Percentiles rank a stretch among this genome's conserved stretches.
Conservation (phyloP, 2,113 vertebrate species). For the Leptocoma aspasia region DNA sequence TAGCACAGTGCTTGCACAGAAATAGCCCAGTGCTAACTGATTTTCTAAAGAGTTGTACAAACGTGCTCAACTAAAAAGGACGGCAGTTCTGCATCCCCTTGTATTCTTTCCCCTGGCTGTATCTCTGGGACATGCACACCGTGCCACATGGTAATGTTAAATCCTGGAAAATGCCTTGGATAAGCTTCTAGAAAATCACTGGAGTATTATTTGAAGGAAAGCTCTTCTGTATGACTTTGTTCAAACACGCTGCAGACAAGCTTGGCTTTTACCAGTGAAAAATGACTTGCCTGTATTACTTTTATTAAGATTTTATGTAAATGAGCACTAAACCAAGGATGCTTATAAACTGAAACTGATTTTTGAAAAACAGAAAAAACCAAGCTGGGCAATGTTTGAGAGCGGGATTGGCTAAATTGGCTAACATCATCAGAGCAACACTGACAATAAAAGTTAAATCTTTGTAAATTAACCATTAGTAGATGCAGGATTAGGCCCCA, state of each 20-base stretch:
- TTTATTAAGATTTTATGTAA: slow-evolving; percentile 5
- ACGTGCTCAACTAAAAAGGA: background rate
- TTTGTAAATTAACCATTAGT: background rate
- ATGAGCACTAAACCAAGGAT: background rate
- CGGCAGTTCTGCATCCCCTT: background rate
- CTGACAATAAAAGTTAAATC: background rate
- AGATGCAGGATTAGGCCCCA: background rate
- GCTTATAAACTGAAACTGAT: background rate
- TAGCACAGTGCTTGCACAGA: background rate
- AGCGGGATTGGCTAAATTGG: background rate
- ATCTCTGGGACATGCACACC: background rate
- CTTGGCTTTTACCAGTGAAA: background rate
- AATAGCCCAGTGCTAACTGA: background rate
- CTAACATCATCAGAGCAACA: background rate
- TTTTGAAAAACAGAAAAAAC: slow-evolving; percentile 1
- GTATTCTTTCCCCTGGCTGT: background rate
- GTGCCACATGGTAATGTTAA: background rate
- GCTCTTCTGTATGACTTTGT: background rate
- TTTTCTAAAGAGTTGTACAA: background rate
- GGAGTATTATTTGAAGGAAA: background rate
- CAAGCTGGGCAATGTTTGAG: background rate
- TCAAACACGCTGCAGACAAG: background rate
- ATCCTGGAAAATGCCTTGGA: background rate
- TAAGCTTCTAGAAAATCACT: background rate
- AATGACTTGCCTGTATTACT: background rate